Conservation (phyloP, 2,888 invertebrate genomes). For the Standfussiana lucernea region DNA sequence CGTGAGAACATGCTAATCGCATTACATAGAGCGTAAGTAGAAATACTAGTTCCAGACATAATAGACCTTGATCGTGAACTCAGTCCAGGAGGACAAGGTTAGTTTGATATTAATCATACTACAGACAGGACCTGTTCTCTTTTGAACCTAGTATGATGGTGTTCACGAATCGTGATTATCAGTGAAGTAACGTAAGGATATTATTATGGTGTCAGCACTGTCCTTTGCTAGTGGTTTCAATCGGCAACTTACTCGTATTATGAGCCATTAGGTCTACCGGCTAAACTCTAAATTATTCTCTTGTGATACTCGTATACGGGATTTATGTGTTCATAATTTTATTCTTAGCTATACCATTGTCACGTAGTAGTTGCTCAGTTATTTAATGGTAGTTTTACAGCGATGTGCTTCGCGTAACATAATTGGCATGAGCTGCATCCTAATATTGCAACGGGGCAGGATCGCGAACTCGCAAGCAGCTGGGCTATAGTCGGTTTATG, state of each 20-base stretch:
- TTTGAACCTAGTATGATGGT: background rate
- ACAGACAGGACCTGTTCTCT: constrained; percentile 17
- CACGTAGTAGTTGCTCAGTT: background rate
- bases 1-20: constrained; percentile 42
- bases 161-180: background rate
- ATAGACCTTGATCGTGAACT: constrained; percentile 67
- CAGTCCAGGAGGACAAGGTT: constrained; percentile 42
- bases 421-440: constrained; percentile 7
- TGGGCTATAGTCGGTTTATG: constrained; percentile 24
- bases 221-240: background rate
- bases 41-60: constrained; percentile 62
- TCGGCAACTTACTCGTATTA: too few species aligned
- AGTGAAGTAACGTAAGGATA: background rate
- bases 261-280: background rate
- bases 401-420: background rate
- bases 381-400: background rate
- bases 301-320: background rate
- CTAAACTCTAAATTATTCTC: background rate
- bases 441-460: constrained; percentile 4
- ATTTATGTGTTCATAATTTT: background rate
- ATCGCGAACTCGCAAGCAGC: constrained; percentile 3
- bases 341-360: background rate
- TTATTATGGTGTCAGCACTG: background rate
- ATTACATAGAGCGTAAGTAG: constrained; percentile 37
- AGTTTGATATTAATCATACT: constrained; percentile 23